phyloP scores from a whole-genome alignment of 2,797 vertebrate genomes.

The Pseudomugil gertrudae region DNA sequence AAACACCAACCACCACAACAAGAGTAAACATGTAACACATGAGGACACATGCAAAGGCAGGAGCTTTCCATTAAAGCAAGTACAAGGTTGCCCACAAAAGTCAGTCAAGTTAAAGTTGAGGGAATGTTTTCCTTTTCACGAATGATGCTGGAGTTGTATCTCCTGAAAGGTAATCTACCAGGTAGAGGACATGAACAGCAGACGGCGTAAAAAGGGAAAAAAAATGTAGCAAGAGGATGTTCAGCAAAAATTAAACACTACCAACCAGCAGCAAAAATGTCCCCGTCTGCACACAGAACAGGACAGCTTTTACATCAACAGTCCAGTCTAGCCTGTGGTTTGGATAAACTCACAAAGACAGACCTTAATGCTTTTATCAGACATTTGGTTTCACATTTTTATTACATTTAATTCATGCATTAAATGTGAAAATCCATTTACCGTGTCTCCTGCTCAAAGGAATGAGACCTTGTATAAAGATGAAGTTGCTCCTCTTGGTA shows the following conservation, averaged over 20 bases:
- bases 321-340: slow-evolving; percentile 24
- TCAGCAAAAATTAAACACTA: slow-evolving; percentile 54
- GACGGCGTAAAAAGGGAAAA: slow-evolving; percentile 20
- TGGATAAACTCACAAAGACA: slow-evolving; percentile 28
- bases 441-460: slow-evolving; percentile 12
- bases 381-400: slow-evolving; percentile 41
- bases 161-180: slow-evolving; percentile 52
- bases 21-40: slow-evolving; percentile 25
- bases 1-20: slow-evolving; percentile 36
- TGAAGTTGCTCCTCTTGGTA: not conserved
- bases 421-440: slow-evolving; percentile 33
- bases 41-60: slow-evolving; percentile 14
- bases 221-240: slow-evolving; percentile 38
- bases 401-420: slow-evolving; percentile 39
- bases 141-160: slow-evolving; percentile 47
- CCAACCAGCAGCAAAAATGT: slow-evolving; percentile 32
- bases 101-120: slow-evolving; percentile 35
- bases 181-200: slow-evolving; percentile 53
- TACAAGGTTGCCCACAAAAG: slow-evolving; percentile 43
- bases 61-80: slow-evolving; percentile 64
- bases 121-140: slow-evolving; percentile 28
- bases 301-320: slow-evolving; percentile 25
- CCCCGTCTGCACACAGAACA: slow-evolving; percentile 22
- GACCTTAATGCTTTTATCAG: slow-evolving; percentile 39
- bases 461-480: slow-evolving; percentile 11